phyloP scores from a whole-genome alignment of 2,797 vertebrate species.

The Notolabrus celidotus region DNA sequence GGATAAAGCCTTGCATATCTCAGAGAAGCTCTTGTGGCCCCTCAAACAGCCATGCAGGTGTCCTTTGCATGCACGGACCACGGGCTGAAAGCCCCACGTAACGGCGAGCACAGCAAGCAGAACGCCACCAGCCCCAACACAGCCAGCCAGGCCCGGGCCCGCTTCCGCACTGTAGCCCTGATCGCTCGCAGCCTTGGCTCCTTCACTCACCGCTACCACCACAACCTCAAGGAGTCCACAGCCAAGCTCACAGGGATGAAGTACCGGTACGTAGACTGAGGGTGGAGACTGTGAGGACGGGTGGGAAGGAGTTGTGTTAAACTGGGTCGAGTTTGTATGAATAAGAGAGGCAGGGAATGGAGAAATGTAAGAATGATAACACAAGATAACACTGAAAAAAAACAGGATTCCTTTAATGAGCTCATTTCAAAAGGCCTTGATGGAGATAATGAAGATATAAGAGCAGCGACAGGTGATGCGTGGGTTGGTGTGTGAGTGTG shows the following conservation, averaged over 20 bases:
- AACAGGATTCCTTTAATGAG: background rate
- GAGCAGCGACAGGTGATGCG: constrained; percentile 66
- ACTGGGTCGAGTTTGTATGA: background rate
- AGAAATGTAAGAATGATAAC: background rate
- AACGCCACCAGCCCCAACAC: constrained; percentile 91
- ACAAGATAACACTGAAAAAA: background rate
- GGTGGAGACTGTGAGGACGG: constrained; percentile 21
- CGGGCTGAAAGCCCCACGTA: constrained; percentile 92
- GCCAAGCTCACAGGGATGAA: constrained; percentile 99
- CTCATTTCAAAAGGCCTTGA: constrained; percentile 1
- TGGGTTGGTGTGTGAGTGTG: constrained; percentile 55
- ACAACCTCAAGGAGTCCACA: constrained; percentile 98
- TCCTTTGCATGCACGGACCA: constrained; percentile 98
- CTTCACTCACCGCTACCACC: constrained; percentile 96
- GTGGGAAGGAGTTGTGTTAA: constrained; percentile 5
- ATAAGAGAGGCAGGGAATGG: no score
- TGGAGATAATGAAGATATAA: constrained; percentile 34
- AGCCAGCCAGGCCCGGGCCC: constrained; percentile 88
- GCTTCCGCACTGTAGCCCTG: constrained; percentile 97
- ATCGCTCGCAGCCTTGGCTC: constrained; percentile 97
- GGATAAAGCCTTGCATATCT: constrained; percentile 20
- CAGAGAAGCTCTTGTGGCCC: constrained; percentile 39
- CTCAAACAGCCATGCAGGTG: constrained; percentile 92
- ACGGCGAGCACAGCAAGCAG: constrained; percentile 97
- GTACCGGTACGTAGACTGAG: constrained; percentile 87